A percentile compares a stretch with the other conserved stretches of the same genome.
phyloP scores from a whole-genome alignment of 1,140 invertebrate species.

The Hylaeus volcanicus region DNA sequence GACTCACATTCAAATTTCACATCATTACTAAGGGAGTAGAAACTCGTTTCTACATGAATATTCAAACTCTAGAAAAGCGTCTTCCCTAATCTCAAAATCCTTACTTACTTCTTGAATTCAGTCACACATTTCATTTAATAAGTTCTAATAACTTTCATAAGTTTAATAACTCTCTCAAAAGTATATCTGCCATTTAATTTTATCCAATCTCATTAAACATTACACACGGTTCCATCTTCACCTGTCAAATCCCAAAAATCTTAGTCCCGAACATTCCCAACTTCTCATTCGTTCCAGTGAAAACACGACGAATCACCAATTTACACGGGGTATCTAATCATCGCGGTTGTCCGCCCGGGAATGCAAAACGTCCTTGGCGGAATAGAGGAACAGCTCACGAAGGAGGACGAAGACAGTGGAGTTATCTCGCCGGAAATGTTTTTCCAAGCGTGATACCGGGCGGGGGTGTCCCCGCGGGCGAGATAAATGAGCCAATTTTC shows the following conservation, averaged over 20 bases:
- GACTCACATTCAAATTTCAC: too few relatives aligned
- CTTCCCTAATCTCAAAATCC: too few relatives aligned
- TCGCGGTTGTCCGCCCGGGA: neutral
- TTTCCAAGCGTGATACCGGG: conserved; percentile 55
- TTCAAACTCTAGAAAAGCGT: too few relatives aligned
- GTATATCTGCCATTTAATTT: too few relatives aligned
- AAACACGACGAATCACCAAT: conserved; percentile 17
- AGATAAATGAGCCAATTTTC: conserved; percentile 77
- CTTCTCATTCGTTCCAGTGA: neutral
- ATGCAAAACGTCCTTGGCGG: conserved; percentile 12
- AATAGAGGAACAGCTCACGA: neutral
- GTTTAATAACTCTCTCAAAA: too few relatives aligned
- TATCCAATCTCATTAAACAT: neutral
- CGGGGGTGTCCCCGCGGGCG: conserved; percentile 56
- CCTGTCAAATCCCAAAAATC: neutral
- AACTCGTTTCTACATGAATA: too few relatives aligned
- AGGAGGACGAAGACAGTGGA: neutral
- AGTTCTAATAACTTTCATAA: too few relatives aligned
- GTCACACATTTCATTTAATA: too few relatives aligned
- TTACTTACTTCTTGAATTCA: too few relatives aligned
- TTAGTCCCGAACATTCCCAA: neutral
- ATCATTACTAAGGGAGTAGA: too few relatives aligned
- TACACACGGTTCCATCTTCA: neutral
- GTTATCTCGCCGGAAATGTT: conserved; percentile 30
- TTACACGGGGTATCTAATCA: conserved; percentile 14